Evolutionary conservation across 2,797 vertebrate genomes (phyloP), one percentile per base, ranked within the genome.

Genomic region (Premnoplex brunnescens): DNA sequence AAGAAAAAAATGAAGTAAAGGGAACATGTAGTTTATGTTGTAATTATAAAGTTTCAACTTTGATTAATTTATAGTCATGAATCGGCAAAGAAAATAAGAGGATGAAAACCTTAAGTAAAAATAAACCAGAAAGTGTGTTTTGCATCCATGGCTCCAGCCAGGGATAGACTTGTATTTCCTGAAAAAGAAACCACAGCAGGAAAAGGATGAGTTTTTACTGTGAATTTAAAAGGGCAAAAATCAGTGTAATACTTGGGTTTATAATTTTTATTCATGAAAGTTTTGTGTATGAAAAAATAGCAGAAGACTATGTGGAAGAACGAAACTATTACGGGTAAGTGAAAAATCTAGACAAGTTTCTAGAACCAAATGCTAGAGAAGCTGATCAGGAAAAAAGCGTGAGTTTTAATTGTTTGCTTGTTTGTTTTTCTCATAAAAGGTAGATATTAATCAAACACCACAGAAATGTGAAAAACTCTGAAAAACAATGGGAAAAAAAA

Each of bases 301-400:
- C 5, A 62, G 27, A 75, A 30, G 5, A 28, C 8, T 51, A 7
- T 4, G 11, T 10, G 3, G 30, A 85, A 62, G 3, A 19, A 54
- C 5, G 79, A 68, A 81, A 52, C 18, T 27, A 4, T 26, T 30
- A 72, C 3, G 2, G 21, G 5, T 11, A 41, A n/a, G 2, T 36
- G 16, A 64, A 73, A 72, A 85, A 78, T 32, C 22, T 52, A 46
- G 12, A 36, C 4, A 28, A 27, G 8, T 34, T 69, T 10, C 32
- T 32, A 64, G 46, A 64, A 54, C 1, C 0, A 72, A 64, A 72
- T 22, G 1, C 1, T 71, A 30, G 3, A 63, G 4, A 51, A 2
- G 0, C 3, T 49, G 5, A 1, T 20, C 46, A 32, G 10, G 10
- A 62, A 84, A 82, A 43, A 7, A 27, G 0, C 5, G 3, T 0